Evolutionary conservation across 2,888 invertebrate genomes (phyloP), one percentile per base, ranked within the genome.

Genomic region (Abscondita cerata): DNA sequence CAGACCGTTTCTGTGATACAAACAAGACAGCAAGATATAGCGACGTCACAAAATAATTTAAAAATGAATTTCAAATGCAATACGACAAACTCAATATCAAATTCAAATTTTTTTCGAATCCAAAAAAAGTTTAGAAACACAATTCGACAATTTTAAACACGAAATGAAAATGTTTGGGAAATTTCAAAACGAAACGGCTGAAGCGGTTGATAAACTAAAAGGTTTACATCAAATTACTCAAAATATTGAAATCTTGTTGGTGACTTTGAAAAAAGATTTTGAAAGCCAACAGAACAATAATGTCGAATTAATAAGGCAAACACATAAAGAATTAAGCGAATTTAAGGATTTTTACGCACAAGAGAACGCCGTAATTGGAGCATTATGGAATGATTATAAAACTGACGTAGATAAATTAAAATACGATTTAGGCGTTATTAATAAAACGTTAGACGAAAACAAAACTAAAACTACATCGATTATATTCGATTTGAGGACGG

Each of bases 41-140:
- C 56, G 6, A 58, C 62, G 38, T 33, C 52, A 12, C 52, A 64
- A 41, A 52, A 65, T 18, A 61, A 56, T n/a, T 38, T 25, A 3
- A 60, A 66, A 15, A 56, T 64, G 38, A 63, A 72, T 55, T 64
- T 63, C 3, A 63, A 20, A 60, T 71, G 54, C 76, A 76, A 33
- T 48, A 75, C 2, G 74, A 76, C 34, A 75, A 73, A 63, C n/a
- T 0, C 72, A 73, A 56, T 73, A 74, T 40, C 76, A 77, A 65
- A 71, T 65, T 44, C 71, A 85, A 83, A 81, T 83, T 66, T 66
- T 84, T n/a, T 81, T 82, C 67, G 81, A 84, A 66, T 85, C 84
- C 80, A 84, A 83, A 75, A 74, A 83, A 65, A 76, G 78, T 0
- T 82, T 83, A 1, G 84, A 82, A 65, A 79, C 82, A 79, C 75